phyloP scores from a whole-genome alignment of 2,113 vertebrate genomes.

The Gavia stellata region DNA sequence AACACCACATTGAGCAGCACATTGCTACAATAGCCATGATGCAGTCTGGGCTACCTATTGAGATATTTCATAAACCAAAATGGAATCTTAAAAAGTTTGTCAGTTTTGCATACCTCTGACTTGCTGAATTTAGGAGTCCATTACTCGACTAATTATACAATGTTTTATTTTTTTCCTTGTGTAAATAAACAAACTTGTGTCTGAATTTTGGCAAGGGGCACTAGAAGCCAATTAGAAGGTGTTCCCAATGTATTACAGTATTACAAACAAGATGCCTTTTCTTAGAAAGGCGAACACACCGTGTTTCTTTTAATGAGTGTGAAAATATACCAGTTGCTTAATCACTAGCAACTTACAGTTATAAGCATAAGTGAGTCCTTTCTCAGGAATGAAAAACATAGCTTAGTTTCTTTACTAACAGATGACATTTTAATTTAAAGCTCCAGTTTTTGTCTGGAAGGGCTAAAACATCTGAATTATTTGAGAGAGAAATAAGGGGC shows the following conservation, averaged over 20 bases:
- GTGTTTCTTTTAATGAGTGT: constrained; percentile 78
- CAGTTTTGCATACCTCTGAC: constrained; percentile 75
- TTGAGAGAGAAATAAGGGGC: not conserved
- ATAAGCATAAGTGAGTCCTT: constrained; percentile 63
- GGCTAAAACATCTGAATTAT: constrained; percentile 37
- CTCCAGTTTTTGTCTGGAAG: constrained; percentile 44
- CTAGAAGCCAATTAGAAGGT: constrained; percentile 80
- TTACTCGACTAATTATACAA: constrained; percentile 79
- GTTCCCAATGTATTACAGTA: constrained; percentile 78
- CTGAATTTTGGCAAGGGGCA: constrained; percentile 77
- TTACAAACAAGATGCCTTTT: constrained; percentile 82
- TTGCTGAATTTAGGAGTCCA: constrained; percentile 79
- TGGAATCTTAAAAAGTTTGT: constrained; percentile 78
- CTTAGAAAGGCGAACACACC: constrained; percentile 76
- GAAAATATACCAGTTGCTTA: constrained; percentile 79
- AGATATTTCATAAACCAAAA: constrained; percentile 77
- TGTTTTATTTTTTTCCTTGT: constrained; percentile 76
- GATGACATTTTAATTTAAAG: constrained; percentile 65
- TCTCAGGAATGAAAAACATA: constrained; percentile 62
- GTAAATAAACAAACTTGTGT: constrained; percentile 80
- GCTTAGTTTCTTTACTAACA: constrained; percentile 47
- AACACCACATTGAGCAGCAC: constrained; percentile 72
- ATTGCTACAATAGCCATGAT: constrained; percentile 76
- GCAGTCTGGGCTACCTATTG: constrained; percentile 67
- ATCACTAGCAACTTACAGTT: constrained; percentile 70